Conservation (phyloP, 2,797 vertebrate species). For the Poecilia gillii region DNA sequence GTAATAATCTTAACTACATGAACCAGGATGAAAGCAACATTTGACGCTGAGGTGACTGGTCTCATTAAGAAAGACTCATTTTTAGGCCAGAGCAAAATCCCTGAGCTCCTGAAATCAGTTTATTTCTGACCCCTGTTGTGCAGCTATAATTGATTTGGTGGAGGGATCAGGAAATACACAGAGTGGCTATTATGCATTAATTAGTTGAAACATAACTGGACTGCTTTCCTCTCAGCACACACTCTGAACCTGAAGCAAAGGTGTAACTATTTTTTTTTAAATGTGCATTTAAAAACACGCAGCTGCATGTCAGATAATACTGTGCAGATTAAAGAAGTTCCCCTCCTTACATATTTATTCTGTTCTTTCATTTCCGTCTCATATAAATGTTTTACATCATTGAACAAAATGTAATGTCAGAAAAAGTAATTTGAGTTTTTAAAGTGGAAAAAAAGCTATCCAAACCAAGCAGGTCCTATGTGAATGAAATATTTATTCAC, state of each 20-base stretch:
- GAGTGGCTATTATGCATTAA: slow-evolving; percentile 57
- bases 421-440: not conserved
- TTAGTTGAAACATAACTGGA: slow-evolving; percentile 50
- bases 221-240: slow-evolving; percentile 41
- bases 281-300: not conserved
- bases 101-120: slow-evolving; percentile 19
- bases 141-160: slow-evolving; percentile 42
- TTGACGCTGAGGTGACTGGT: not conserved
- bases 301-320: not conserved
- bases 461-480: not conserved
- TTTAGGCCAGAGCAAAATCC: not conserved
- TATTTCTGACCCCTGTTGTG: slow-evolving; percentile 10
- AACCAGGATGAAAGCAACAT: not conserved
- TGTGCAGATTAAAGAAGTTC: not conserved
- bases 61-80: not conserved
- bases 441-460: not conserved
- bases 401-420: not conserved
- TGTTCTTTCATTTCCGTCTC: not conserved
- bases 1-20: not conserved
- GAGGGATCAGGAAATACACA: slow-evolving; percentile 27
- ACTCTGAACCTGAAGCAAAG: slow-evolving; percentile 13
- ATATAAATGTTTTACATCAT: not conserved
- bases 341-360: not conserved
- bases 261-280: not conserved
- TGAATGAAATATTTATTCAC: not conserved